Base-by-base conservation (phyloP, 2,888 invertebrate species). In the Coelopa pilipes region DNA sequence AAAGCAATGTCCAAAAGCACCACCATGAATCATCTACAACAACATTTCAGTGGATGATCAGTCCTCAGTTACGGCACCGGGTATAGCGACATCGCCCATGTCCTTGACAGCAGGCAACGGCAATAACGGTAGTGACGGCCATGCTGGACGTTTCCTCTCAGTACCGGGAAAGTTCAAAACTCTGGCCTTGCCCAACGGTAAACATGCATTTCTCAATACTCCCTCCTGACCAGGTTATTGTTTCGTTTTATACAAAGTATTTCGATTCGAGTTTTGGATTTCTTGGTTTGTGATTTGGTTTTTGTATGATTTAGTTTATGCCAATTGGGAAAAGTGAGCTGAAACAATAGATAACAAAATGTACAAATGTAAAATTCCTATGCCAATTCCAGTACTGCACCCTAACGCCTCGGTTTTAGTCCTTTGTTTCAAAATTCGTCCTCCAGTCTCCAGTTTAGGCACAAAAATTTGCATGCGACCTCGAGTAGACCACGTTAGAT, bases 21-120 rank as follows among this genome's bases (percentile, higher is more conserved):
- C 57, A 19, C 46, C 53, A 59, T 59, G n/a, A 45, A 17, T 46
- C 50, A 60, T 19, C 34, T n/a, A 45, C 50, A 60, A n/a, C 57
- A 63, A 82, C 46, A 81, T 85, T 86, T 79, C 84, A 87, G 87
- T 87, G 84, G 87, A 87, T 82, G 87, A 87, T 76, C 87, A 87
- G 75, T 81, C 80, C 76, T 74, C 79, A 74, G 76, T 79, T 76
- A 81, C 85, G 75, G 82, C 83, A 72, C 79, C 79, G 72, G 81
- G 82, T 74, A 79, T 83, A 73, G 70, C 76, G 60, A 84, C 81
- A 75, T 72, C 77, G 81, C 86, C 85, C 75, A 78, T 84, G 77
- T 84, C 86, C 73, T 75, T 84, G 53, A 81, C 85, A 72, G 83
- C 84, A 79, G 80, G 80, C 73, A 85, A 81, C 81, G 81, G 83